Conservation (phyloP, 2,888 invertebrate genomes). For the Phaedon cochleariae region DNA sequence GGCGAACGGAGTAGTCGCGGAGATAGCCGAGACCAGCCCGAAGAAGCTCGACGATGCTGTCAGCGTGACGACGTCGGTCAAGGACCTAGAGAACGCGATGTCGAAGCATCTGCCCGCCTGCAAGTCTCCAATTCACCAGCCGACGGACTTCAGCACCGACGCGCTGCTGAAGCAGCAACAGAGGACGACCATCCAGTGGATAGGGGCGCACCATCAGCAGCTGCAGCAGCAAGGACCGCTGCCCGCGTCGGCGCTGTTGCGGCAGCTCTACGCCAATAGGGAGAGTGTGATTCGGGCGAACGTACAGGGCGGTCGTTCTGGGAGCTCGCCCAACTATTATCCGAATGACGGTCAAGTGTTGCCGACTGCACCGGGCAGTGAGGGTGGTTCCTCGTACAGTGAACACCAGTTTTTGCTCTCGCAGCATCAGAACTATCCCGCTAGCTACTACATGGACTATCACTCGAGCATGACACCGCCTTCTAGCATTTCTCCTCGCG, state of each 20-base stretch:
- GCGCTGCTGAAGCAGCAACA: constrained; percentile 83
- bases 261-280: constrained; percentile 91
- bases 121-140: constrained; percentile 71
- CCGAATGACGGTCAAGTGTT: constrained; percentile 71
- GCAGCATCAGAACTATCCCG: constrained; percentile 70
- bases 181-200: constrained; percentile 91
- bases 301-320: constrained; percentile 64
- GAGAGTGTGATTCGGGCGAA: constrained; percentile 96
- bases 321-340: constrained; percentile 59
- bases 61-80: constrained; percentile 71
- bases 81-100: constrained; percentile 96
- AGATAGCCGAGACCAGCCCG: constrained; percentile 58
- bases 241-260: constrained; percentile 87
- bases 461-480: constrained; percentile 97
- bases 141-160: constrained; percentile 89
- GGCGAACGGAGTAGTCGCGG: constrained; percentile 63
- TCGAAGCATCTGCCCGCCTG: constrained; percentile 86
- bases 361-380: constrained; percentile 91
- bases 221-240: constrained; percentile 68
- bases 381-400: constrained; percentile 78
- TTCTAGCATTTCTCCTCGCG: constrained; percentile 94
- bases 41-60: constrained; percentile 62
- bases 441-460: constrained; percentile 77
- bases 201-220: constrained; percentile 81
- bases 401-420: constrained; percentile 70